Conservation (phyloP, 2,888 invertebrate species). For the Drosophila subsilvestris region DNA sequence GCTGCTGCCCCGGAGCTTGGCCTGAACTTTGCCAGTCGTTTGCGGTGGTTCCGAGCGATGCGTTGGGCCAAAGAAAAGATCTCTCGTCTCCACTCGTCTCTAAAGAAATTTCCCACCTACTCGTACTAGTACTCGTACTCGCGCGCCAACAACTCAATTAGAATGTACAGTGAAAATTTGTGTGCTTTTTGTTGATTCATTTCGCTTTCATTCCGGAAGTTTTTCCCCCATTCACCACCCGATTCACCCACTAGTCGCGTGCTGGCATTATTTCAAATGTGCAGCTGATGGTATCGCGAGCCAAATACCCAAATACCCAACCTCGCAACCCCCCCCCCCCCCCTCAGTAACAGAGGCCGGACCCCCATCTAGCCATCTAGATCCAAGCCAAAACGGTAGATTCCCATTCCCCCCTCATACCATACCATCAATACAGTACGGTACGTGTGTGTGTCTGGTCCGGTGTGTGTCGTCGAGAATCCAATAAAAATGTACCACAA, state of each 20-base stretch:
- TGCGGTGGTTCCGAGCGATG: constrained; percentile 70
- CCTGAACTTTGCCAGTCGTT: constrained; percentile 76
- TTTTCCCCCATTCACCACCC: constrained; percentile 21
- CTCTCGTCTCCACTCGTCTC: constrained; percentile 5
- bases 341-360: constrained; percentile 5
- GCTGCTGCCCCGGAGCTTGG: constrained; percentile 52
- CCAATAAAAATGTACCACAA: constrained; percentile 63
- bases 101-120: constrained; percentile 5
- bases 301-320: constrained; percentile 1
- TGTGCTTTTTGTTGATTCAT: constrained; percentile 33
- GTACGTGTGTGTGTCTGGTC: constrained; percentile 8
- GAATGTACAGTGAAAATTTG: constrained; percentile 27
- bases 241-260: constrained; percentile 48
- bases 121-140: constrained; percentile 10
- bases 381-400: constrained; percentile 39
- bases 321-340: not conserved
- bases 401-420: constrained; percentile 3
- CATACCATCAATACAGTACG: not conserved
- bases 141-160: constrained; percentile 18
- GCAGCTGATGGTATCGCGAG: constrained; percentile 59
- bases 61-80: constrained; percentile 41
- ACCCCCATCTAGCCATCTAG: constrained; percentile 29
- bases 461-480: constrained; percentile 38
- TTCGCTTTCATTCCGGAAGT: constrained; percentile 35
- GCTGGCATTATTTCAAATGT: constrained; percentile 62